Evolutionary conservation across 2,113 vertebrate species (phyloP).

Genomic region (Heliornis fulica): DNA sequence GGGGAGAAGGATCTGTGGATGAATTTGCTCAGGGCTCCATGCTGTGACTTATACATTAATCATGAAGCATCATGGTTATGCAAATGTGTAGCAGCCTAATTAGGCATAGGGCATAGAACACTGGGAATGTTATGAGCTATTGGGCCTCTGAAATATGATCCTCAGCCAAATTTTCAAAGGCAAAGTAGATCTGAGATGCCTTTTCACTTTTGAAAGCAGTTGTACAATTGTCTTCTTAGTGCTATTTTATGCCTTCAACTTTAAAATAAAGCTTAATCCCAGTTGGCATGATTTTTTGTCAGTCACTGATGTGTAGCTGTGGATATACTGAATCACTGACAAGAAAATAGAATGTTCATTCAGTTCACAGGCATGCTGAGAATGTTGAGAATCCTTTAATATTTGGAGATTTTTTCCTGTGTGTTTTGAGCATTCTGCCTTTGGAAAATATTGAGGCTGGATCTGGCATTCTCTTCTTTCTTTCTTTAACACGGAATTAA

Average conservation of each 20-base stretch:
- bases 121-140: constrained; percentile 69
- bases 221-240: constrained; percentile 68
- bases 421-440: constrained; percentile 10
- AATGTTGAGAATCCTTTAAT: constrained; percentile 59
- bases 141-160: constrained; percentile 69
- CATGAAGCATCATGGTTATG: constrained; percentile 73
- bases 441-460: constrained; percentile 35
- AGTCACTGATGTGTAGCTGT: constrained; percentile 44
- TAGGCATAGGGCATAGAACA: constrained; percentile 67
- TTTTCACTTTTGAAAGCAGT: constrained; percentile 73
- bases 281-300: constrained; percentile 63
- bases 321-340: constrained; percentile 70
- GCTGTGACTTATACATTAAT: constrained; percentile 74
- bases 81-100: constrained; percentile 69
- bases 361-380: constrained; percentile 35
- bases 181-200: constrained; percentile 63
- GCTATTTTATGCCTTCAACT: constrained; percentile 65
- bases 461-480: constrained; percentile 3
- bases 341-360: constrained; percentile 73
- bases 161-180: constrained; percentile 70
- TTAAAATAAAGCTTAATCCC: constrained; percentile 70
- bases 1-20: background rate
- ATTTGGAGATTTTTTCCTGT: constrained; percentile 22
- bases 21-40: constrained; percentile 56
- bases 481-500: constrained; percentile 43